A percentile compares a stretch with the other conserved stretches of the same genome.
These are phyloP conservation scores for Drosophila anomelani DNA, from an alignment of 2,888 invertebrate species.

Conservation along the genomic window DNA sequence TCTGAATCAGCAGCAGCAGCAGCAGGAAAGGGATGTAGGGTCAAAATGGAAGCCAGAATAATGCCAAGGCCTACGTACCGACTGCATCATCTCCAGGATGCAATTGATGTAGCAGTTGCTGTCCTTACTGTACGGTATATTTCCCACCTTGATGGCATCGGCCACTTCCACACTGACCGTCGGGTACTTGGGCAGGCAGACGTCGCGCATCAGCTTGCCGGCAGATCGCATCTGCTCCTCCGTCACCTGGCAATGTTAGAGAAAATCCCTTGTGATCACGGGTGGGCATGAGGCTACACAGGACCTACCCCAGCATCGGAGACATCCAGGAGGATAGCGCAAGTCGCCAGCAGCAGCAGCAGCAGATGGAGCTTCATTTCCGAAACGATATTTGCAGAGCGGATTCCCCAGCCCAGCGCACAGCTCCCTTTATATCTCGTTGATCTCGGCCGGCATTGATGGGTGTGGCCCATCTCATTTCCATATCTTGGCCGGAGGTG, in stretches of 20 bases:
- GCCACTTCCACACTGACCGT: slow-evolving; percentile 79
- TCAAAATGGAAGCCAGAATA: neutral
- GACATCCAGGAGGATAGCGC: neutral
- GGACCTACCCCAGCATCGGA: slow-evolving; percentile 17
- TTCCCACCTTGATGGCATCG: slow-evolving; percentile 75
- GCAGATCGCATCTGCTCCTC: slow-evolving; percentile 88
- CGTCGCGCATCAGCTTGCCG: slow-evolving; percentile 87
- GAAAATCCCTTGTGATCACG: neutral
- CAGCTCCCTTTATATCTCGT: slow-evolving; percentile 26
- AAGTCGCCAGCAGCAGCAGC: slow-evolving; percentile 6
- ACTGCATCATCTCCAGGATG: slow-evolving; percentile 85
- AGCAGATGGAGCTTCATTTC: slow-evolving; percentile 25
- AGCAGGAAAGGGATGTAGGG: neutral
- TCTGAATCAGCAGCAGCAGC: slow-evolving; percentile 57
- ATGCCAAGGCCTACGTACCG: slow-evolving; percentile 81
- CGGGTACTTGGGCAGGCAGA: slow-evolving; percentile 87
- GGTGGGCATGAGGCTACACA: neutral
- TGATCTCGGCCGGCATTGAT: neutral
- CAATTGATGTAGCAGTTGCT: slow-evolving; percentile 86
- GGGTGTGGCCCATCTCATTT: slow-evolving; percentile 14
- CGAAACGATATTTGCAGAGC: neutral
- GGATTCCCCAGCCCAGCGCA: neutral
- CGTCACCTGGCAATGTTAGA: slow-evolving; percentile 71
- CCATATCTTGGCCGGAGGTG: slow-evolving; percentile 13
- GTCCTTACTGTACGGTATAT: slow-evolving; percentile 80